Evolutionary conservation across 2,888 invertebrate genomes (phyloP), one percentile per base, ranked within the genome.

Genomic region (Argyresthia goedartella): DNA sequence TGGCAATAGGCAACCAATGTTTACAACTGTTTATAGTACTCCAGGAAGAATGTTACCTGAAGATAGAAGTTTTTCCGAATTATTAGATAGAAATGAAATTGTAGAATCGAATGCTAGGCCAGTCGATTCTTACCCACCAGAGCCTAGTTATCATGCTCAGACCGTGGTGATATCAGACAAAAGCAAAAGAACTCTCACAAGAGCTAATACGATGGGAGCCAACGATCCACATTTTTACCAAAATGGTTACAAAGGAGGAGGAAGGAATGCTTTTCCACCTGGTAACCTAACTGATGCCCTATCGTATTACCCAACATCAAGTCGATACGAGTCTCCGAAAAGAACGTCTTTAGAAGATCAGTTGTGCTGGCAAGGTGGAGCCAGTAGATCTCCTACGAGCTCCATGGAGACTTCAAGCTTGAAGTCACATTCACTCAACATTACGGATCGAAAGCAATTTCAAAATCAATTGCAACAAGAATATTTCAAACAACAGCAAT

Each of bases 291-390:
- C 93, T 0, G 95, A 95, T 69, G 93, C 94, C 11, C 78, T 95
- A 8, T 92, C 93, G 0, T 95, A 94, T 62, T 95, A 95, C 72
- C 95, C 95, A 1, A 92, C 92, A 1, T 92, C 91, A 39, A 89
- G 87, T 50, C 76, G 90, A 57, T 90, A 90, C 60, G 90, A 90
- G 50, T 80, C 85, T 36, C 80, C 85, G 36, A 87, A 88, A 59
- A 84, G 87, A 67, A 70, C 89, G 50, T 88, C 89, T 47, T 82
- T 88, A 48, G 89, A 91, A 66, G 91, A 91, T 62, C 88, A 89
- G 56, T 73, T 85, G 34, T 87, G 89, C 13, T 91, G 91, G 91
- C 76, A 89, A 62, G 88, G 85, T 55, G 81, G 88, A 2, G 34
- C 13, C 8, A 87, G 82, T 73, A 88, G 86, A 67, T 88, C 86